Evolutionary conservation across 2,888 invertebrate species (phyloP).

Genomic region (Schizotus pectinicornis): DNA sequence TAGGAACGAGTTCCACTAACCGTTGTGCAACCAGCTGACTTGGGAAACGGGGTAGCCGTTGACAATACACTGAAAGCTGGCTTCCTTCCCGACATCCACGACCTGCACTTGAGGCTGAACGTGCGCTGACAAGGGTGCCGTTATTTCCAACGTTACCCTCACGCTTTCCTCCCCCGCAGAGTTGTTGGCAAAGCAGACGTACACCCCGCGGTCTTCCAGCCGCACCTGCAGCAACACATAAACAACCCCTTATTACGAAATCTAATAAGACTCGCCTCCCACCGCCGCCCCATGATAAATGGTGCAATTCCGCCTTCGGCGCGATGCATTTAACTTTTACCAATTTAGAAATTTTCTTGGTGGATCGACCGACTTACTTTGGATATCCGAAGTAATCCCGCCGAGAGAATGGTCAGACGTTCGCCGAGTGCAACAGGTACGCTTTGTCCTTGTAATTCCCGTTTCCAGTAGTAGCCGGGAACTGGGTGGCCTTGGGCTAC

Average conservation of each 20-base stretch:
- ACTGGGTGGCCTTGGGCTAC: conserved; percentile 83
- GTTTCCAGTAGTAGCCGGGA: conserved; percentile 81
- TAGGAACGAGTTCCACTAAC: conserved; percentile 35
- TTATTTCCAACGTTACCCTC: conserved; percentile 77
- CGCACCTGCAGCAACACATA: conserved; percentile 54
- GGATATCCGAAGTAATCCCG: conserved; percentile 71
- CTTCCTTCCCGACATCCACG: conserved; percentile 84
- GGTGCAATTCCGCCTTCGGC: conserved; percentile 12
- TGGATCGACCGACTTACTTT: conserved; percentile 64
- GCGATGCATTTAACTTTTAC: neutral
- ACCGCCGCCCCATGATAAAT: conserved; percentile 14
- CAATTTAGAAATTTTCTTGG: conserved; percentile 10
- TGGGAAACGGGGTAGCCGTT: conserved; percentile 84
- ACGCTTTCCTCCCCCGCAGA: conserved; percentile 83
- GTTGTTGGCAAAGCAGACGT: conserved; percentile 91
- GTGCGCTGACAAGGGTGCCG: conserved; percentile 80
- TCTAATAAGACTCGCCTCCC: conserved; percentile 20
- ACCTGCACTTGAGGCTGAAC: conserved; percentile 79
- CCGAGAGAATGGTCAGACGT: conserved; percentile 64
- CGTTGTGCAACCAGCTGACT: conserved; percentile 83
- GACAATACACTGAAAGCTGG: conserved; percentile 85
- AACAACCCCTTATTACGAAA: conserved; percentile 14
- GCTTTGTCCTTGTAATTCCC: conserved; percentile 72
- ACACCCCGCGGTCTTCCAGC: conserved; percentile 83
- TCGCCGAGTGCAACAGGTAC: conserved; percentile 72